Conservation (phyloP, 2,113 vertebrate genomes). For the human (Homo sapiens) region DNA sequence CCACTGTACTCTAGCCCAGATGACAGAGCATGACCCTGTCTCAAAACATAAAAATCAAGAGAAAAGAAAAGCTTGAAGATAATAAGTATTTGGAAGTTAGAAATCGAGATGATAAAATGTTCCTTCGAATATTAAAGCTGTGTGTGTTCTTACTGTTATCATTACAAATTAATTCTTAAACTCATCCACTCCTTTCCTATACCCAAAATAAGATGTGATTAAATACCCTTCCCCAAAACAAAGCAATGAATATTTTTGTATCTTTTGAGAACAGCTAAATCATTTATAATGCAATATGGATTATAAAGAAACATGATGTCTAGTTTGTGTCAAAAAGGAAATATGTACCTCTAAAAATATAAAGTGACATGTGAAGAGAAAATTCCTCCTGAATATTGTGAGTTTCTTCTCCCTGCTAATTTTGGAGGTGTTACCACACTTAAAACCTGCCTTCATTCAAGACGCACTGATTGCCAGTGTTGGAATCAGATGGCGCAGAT, state of each 20-base stretch:
- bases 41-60: too few species aligned
- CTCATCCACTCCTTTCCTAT: neutral
- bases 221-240: neutral
- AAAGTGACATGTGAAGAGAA: neutral
- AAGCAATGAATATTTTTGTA: neutral
- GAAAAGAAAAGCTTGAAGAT: neutral
- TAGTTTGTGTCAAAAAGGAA: neutral
- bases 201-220: neutral
- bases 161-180: neutral
- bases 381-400: neutral
- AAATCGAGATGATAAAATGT: neutral
- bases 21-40: too few species aligned
- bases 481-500: neutral
- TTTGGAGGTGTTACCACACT: conserved; percentile 6
- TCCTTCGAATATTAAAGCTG: neutral
- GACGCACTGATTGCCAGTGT: neutral
- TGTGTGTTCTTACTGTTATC: neutral
- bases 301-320: neutral
- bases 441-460: conserved; percentile 34
- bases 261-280: neutral
- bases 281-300: neutral
- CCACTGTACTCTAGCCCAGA: too few species aligned
- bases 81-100: neutral
- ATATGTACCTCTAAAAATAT: neutral
- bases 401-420: neutral